Percentiles rank a stretch among this genome's conserved stretches.
Conservation (phyloP, 2,797 vertebrate genomes). For the Hippoglossus hippoglossus region DNA sequence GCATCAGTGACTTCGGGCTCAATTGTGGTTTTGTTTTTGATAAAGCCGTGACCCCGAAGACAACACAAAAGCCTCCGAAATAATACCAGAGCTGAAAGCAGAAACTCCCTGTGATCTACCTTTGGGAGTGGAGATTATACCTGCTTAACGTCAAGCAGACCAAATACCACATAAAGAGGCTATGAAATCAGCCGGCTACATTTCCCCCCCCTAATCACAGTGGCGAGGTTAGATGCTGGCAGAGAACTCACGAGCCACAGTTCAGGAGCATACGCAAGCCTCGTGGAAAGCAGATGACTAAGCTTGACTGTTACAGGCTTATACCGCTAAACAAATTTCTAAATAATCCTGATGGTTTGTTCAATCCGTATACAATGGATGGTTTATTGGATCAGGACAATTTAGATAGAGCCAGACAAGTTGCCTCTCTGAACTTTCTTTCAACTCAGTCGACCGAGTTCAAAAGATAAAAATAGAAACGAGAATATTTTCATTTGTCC, state of each 20-base stretch:
- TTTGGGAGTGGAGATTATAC: constrained; percentile 79
- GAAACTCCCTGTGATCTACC: constrained; percentile 72
- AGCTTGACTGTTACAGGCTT: constrained; percentile 37
- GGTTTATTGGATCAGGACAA: constrained; percentile 33
- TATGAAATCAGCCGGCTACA: constrained; percentile 66
- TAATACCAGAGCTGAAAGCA: constrained; percentile 67
- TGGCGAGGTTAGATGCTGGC: constrained; percentile 57
- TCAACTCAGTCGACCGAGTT: neutral
- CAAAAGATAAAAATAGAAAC: neutral
- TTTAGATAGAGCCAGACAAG: constrained; percentile 15
- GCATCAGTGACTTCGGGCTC: constrained; percentile 62
- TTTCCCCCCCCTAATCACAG: constrained; percentile 54
- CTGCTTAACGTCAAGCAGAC: constrained; percentile 74
- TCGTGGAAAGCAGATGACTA: constrained; percentile 21
- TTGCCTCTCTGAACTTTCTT: constrained; percentile 13
- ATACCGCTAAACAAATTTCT: constrained; percentile 19
- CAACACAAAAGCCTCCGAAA: constrained; percentile 66
- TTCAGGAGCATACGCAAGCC: constrained; percentile 29
- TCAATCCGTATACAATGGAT: constrained; percentile 23
- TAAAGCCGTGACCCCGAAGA: constrained; percentile 60
- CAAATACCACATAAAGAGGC: constrained; percentile 68
- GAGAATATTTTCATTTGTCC: neutral
- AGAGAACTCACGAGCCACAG: constrained; percentile 26
- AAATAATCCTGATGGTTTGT: constrained; percentile 32
- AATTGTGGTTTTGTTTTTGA: constrained; percentile 55